Evolutionary conservation across 1,140 invertebrate species (phyloP), one percentile per base, ranked within the genome.

Genomic region (Phymorhynchus buccinoides): DNA sequence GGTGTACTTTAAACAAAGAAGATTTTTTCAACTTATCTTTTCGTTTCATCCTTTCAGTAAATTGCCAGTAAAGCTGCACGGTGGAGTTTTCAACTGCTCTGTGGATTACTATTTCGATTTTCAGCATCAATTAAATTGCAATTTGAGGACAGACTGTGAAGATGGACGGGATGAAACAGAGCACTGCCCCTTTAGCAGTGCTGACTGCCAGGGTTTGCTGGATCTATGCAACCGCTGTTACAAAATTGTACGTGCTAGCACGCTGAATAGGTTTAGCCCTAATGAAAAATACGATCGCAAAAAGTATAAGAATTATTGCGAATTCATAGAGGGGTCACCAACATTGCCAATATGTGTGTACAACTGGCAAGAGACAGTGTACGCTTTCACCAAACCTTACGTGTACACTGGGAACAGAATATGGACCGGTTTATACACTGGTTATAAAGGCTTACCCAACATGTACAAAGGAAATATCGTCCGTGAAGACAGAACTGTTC

Each of bases 161-260:
- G 78, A 39, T 30, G 78, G 39, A 52, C 32, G n/a, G 78, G 78
- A 80, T n/a, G 78, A 80, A 52, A 42, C 35, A 32, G 18, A 37
- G 14, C 78, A 80, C 78, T 80, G 78, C 52, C 78, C 78, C 78
- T 80, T 48, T 42, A 80, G 78, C 78, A 80, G 78, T 32, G 14
- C 78, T n/a, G 39, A 35, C 42, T 80, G 78, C 32, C 14, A 44
- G 35, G 78, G 78, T 22, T 27, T 4, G 22, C 27, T 80, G 14
- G 78, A 41, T 0, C 30, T 30, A 4, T 27, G 62, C 27, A n/a
- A 27, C 27, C 22, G 27, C 1, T 68, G 62, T 27, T 68, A n/a
- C 30, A 7, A 0, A 30, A 27, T n/a, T 30, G 62, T 68, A 7
- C 1, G 27, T 22, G n/a, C n/a, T n/a, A n/a, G n/a, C 48, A 52